Evolutionary conservation across 2,888 invertebrate genomes (phyloP), one percentile per base, ranked within the genome.

Genomic region (Pseudoips prasinana): DNA sequence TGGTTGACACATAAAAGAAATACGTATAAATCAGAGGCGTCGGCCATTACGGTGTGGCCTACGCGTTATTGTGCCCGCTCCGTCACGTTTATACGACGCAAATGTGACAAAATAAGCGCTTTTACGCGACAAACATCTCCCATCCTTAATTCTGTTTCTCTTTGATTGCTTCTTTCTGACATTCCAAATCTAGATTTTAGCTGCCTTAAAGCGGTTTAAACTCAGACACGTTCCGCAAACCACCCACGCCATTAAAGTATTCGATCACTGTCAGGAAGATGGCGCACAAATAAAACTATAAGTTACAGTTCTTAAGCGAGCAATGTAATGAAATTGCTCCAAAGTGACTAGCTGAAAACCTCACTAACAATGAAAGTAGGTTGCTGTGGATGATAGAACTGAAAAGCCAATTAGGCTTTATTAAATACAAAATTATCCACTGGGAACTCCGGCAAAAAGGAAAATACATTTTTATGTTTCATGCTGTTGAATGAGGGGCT

Each of bases 11-110:
- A 85, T 83, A 85, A 86, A 85, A 83, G 81, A 80, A 84, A 82
- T 74, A 78, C 74, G 76, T 78, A 84, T 86, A 85, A 86, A 85
- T 86, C 84, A 81, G 83, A 75, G 64, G 61, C 64, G 79, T 64
- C 72, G 64, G 69, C 84, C 77, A 84, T 87, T 86, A 83, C 73
- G 56, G 69, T 64, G 62, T 65, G 59, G 72, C 62, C 67, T 63
- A 57, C 66, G 64, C 73, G 71, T 79, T 83, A 80, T 83, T 82
- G 78, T 82, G 64, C 68, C 57, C 73, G 69, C 74, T 74, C 65
- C 67, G 75, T 77, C 79, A 80, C 77, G 78, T 82, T 80, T 77
- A 70, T 73, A 58, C 64, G 68, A 77, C 69, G 64, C 63, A 72
- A 80, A 79, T 80, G 78, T 79, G 73, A 80, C 80, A 80, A 79